phyloP scores from a whole-genome alignment of 2,888 invertebrate genomes.

The Panopea generosa region DNA sequence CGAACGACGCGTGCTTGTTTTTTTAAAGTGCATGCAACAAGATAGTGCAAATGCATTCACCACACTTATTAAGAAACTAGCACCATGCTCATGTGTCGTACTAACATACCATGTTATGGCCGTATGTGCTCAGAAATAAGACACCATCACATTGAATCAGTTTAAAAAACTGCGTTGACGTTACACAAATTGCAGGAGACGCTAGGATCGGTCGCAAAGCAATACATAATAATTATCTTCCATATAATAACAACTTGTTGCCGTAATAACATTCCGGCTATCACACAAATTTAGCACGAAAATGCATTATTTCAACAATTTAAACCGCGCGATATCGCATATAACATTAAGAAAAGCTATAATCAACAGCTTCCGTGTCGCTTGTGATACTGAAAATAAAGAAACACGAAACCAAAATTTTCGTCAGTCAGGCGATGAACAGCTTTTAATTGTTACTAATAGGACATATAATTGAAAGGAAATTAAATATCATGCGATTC shows the following conservation, averaged over 20 bases:
- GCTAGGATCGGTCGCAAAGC: constrained; percentile 10
- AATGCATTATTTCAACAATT: constrained; percentile 40
- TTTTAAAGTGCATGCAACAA: too few species aligned
- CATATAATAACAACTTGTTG: constrained; percentile 7
- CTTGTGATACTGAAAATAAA: constrained; percentile 45
- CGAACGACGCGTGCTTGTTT: too few species aligned
- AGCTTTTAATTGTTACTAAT: constrained; percentile 38
- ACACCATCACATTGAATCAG: too few species aligned
- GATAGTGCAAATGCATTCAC: too few species aligned
- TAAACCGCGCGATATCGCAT: constrained; percentile 42
- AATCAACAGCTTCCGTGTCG: constrained; percentile 39
- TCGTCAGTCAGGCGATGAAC: constrained; percentile 41
- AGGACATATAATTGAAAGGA: constrained; percentile 48
- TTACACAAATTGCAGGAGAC: too few species aligned
- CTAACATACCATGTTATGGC: too few species aligned
- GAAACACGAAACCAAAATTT: constrained; percentile 50
- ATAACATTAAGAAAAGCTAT: constrained; percentile 46
- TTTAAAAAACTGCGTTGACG: too few species aligned
- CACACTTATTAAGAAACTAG: too few species aligned
- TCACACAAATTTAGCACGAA: constrained; percentile 38
- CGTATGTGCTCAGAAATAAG: too few species aligned
- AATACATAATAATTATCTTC: constrained; percentile 44
- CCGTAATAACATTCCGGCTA: constrained; percentile 24
- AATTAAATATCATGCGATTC: constrained; percentile 57
- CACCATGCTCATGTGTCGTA: too few species aligned